Evolutionary conservation across 2,113 vertebrate genomes (phyloP), one percentile per base, ranked within the genome.

Genomic region (Girardinichthys multiradiatus): DNA sequence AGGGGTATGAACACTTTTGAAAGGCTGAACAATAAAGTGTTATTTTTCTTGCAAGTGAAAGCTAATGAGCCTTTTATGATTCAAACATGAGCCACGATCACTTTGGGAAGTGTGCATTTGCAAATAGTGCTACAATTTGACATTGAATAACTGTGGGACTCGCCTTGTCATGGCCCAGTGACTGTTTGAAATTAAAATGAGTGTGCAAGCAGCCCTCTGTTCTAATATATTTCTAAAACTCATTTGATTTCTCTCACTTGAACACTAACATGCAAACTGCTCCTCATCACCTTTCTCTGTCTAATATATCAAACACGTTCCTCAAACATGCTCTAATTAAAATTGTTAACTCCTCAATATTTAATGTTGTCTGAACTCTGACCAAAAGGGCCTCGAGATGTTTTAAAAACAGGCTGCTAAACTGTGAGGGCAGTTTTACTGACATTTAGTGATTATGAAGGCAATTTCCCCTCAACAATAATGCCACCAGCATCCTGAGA

Each of bases 401-500:
- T 79, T 81, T 74, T 82, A 78, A 54, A 80, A 84, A 75, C 62
- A 64, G 39, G 65, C 27, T 17, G 26, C 35, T 45, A 64, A 72
- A 33, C 42, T 31, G 35, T 13, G 24, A 51, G 3, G 62, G 19
- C 29, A 51, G 35, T 61, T 83, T 70, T 76, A 81, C 81, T 78
- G 73, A 87, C 68, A 76, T 70, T 77, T 68, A 68, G 64, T 39
- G 39, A 81, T 77, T 74, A 72, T 78, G 37, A 75, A 75, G 33
- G 39, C 79, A 66, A 65, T 80, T 79, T 68, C 48, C 64, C 74
- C 59, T 76, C 67, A 42, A 62, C 66, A 78, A 74, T 58, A 79
- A 75, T 39, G 69, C 68, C 75, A 65, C 48, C 69, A 57, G 70
- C 58, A 64, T 80, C 80, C 77, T 76, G 70, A 84, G 77, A 84